Conservation (phyloP, 2,888 invertebrate species). For the Linnaemya tessellans region DNA sequence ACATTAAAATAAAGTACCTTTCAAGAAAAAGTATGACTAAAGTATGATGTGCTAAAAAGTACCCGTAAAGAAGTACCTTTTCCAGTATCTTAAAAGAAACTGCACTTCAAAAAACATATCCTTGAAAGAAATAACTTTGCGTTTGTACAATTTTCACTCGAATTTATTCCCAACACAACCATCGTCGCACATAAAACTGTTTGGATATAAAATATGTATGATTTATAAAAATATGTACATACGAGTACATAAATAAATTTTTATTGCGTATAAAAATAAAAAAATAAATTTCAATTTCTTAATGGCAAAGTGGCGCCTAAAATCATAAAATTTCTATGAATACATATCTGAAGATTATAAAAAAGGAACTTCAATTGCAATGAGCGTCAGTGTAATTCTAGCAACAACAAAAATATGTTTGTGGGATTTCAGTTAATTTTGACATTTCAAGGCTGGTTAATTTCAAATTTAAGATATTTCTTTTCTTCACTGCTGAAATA, state of each 20-base stretch:
- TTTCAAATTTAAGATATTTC: conserved; percentile 6
- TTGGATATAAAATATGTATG: background rate
- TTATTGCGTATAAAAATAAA: background rate
- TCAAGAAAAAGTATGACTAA: too few relatives aligned
- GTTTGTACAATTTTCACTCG: too few relatives aligned
- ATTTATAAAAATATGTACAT: background rate
- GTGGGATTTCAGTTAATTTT: conserved; percentile 8
- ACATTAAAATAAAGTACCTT: too few relatives aligned
- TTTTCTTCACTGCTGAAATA: background rate
- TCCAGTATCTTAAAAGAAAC: too few relatives aligned
- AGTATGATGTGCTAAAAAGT: too few relatives aligned
- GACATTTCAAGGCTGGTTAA: conserved; percentile 64
- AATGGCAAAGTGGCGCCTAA: conserved; percentile 67
- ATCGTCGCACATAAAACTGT: background rate
- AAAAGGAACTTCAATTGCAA: conserved; percentile 24
- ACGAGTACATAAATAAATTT: background rate
- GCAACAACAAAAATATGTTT: background rate
- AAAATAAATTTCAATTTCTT: conserved; percentile 67
- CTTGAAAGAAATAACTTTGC: too few relatives aligned
- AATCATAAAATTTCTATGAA: conserved; percentile 54
- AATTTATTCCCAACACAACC: background rate
- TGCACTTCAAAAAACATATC: too few relatives aligned
- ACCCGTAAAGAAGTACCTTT: too few relatives aligned
- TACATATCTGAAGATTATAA: conserved; percentile 35
- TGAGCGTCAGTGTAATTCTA: background rate